Percentiles rank a stretch among this genome's conserved stretches.
phyloP scores from a whole-genome alignment of 1,140 invertebrate species.

The Monochamus saltuarius region DNA sequence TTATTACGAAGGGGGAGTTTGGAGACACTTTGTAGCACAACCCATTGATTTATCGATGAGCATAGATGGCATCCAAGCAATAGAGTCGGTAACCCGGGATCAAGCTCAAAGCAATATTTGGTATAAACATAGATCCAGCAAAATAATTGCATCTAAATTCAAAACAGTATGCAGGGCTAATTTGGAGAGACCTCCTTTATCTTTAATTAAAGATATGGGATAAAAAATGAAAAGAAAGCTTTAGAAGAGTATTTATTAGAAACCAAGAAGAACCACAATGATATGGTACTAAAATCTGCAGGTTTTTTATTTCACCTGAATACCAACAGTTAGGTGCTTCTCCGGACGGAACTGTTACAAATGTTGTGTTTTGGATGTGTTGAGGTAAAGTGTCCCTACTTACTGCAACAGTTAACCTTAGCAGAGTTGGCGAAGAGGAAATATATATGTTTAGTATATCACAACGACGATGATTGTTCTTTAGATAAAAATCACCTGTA shows the following conservation, averaged over 20 bases:
- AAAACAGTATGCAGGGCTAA: not conserved
- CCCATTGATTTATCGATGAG: too few species aligned
- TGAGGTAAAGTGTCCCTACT: not conserved
- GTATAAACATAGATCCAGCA: not conserved
- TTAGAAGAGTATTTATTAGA: constrained; percentile 1
- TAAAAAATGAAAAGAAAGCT: not conserved
- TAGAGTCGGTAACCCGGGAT: too few species aligned
- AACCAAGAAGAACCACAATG: too few species aligned
- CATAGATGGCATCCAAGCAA: too few species aligned
- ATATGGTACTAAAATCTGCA: not conserved
- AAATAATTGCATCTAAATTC: constrained; percentile 13
- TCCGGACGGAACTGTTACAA: not conserved
- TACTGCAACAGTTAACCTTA: not conserved
- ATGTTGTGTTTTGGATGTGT: not conserved
- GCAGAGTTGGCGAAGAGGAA: constrained; percentile 4
- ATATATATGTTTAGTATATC: not conserved
- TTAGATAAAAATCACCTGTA: constrained; percentile 5
- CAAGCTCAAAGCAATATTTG: too few species aligned
- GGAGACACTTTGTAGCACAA: too few species aligned
- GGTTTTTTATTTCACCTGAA: not conserved
- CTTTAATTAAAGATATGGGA: not conserved
- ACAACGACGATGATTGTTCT: not conserved
- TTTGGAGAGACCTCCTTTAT: not conserved
- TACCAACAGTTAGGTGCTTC: not conserved
- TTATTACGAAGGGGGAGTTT: too few species aligned